A percentile compares a stretch with the other conserved stretches of the same genome.
These are phyloP conservation scores for Helicolenus hilgendorfi DNA, from an alignment of 2,797 vertebrate genomes.

Conservation along the genomic window DNA sequence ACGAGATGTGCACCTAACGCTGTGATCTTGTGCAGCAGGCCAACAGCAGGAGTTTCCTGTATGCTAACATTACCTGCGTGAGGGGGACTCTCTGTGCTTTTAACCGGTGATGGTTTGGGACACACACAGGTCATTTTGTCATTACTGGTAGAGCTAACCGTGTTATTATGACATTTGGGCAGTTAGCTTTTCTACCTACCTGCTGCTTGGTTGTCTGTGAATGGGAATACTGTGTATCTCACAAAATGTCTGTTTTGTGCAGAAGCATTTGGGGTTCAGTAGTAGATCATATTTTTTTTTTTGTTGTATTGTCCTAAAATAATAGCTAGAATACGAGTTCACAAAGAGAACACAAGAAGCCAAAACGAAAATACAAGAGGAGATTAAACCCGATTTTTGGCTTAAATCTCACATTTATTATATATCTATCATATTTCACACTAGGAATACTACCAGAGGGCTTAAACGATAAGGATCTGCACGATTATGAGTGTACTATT, in stretches of 20 bases:
- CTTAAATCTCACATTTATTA: not conserved
- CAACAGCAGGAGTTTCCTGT: not conserved
- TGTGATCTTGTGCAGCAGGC: not conserved
- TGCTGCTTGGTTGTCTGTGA: not conserved
- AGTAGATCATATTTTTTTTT: not conserved
- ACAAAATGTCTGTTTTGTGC: not conserved
- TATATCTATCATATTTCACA: not conserved
- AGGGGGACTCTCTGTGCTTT: not conserved
- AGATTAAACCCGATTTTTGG: constrained; percentile 2
- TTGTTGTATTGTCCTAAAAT: not conserved
- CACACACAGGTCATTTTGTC: not conserved
- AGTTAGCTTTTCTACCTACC: not conserved
- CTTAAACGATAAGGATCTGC: not conserved
- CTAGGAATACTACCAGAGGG: not conserved
- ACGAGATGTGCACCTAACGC: too few species aligned
- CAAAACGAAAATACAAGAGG: not conserved
- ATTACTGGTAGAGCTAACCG: not conserved
- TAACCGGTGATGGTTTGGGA: not conserved
- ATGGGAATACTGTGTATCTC: not conserved
- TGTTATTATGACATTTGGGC: not conserved
- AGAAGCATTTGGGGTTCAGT: not conserved
- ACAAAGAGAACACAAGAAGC: not conserved
- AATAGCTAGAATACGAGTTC: not conserved
- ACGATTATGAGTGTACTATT: not conserved
- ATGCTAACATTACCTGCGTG: not conserved